Base-by-base conservation (phyloP, 2,888 invertebrate species). In the Synanthedon tipuliformis region DNA sequence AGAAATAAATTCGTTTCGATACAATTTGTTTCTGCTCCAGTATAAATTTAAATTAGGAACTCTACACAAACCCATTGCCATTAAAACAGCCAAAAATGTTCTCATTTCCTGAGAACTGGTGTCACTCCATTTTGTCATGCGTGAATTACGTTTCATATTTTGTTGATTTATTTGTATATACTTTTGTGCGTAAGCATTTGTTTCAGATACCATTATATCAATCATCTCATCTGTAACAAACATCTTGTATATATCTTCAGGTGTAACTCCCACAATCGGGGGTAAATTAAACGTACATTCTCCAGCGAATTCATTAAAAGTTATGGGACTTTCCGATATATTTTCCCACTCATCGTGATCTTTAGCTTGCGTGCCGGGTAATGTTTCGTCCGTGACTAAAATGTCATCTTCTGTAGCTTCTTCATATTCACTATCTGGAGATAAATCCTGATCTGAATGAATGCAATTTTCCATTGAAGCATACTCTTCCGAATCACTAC, bases 251-350 rank as follows among this genome's bases (percentile, higher is more conserved):
- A 16, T 16, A 16, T 16, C 16, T 16, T 16, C 16, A 16, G 16
- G 16, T 16, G 16, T 52, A 55, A 34, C 23, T 51, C 40, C 50
- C 27, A 54, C 55, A 56, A 55, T 54, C 53, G 55, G 53, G 41
- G 57, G 56, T 55, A 57, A 48, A 55, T 57, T 59, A 51, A 52
- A 54, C 18, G 54, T 56, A 53, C 51, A 53, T 55, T 52, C 54
- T 53, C 56, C 57, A 55, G 41, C 54, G 53, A 55, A 59, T 57
- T 57, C 59, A 54, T 56, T 51, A 58, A 58, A 58, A 56, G 23
- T 52, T 53, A 53, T 49, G 45, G 51, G 53, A 51, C 51, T 57
- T 53, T 53, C 54, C 53, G 54, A 56, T 54, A 58, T 58, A 54
- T 58, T 53, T 54, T 16, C 16, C 16, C 57, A 57, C 57, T 59